Base-by-base conservation (phyloP, 2,888 invertebrate species). In the Merodon equestris region DNA sequence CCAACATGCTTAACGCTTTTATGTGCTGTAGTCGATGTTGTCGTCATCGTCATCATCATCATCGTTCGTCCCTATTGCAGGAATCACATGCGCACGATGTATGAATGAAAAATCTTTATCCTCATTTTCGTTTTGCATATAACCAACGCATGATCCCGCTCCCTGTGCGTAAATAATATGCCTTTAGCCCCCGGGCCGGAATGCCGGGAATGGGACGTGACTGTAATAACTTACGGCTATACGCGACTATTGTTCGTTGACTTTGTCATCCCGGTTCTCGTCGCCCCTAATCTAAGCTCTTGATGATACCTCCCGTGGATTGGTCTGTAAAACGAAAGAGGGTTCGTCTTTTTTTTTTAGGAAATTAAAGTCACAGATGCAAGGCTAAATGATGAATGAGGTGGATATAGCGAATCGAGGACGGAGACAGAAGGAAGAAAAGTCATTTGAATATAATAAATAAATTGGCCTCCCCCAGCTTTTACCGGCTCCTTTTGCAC, bases 81-180 rank as follows among this genome's bases (percentile, higher is more conserved):
- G 27, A 51, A 44, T 66, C 34, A 34, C 51, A 50, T 50, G 40
- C 40, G 38, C 15, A 18, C 53, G 5, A 18, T 7, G 17, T n/a
- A 27, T 18, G 47, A 40, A 38, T 13, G 44, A 14, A 15, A 60
- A 64, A 72, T 64, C 57, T 27, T 72, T 64, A 50, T 72, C 36
- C 63, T 44, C 51, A 27, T 50, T 58, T 58, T 42, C 53, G 12
- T 47, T 63, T 63, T 61, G 48, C 40, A 61, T 61, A 40, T 42
- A n/a, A 42, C 42, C 27, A 15, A 9, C 53, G 9, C n/a, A 12
- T 63, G 27, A 14, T 17, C 40, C 10, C 14, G 34, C 18, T 19
- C 19, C 5, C 63, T 73, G 53, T 73, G 73, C 77, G 77, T 77
- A 68, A 68, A 53, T 67, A 63, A 73, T 73, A 68, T 73, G 57